phyloP scores from a whole-genome alignment of 2,888 invertebrate genomes.

The Tyria jacobaeae region DNA sequence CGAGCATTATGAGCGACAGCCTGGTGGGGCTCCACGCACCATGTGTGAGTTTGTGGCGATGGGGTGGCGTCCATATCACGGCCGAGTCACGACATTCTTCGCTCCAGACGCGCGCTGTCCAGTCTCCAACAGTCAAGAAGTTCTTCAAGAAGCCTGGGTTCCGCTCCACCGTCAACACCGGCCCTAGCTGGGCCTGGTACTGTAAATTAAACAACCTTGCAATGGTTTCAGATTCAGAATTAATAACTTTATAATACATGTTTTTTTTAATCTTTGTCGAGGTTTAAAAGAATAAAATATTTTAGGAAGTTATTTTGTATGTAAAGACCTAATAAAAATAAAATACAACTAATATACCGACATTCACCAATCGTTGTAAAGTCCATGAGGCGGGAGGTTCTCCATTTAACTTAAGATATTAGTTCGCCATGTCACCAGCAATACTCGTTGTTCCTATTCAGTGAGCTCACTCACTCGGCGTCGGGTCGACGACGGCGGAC shows the following conservation, averaged over 20 bases:
- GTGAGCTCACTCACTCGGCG: too few relatives aligned
- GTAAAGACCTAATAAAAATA: too few relatives aligned
- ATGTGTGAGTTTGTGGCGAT: slow-evolving; percentile 88
- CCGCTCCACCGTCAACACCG: slow-evolving; percentile 93
- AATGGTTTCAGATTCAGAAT: not conserved
- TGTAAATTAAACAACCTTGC: slow-evolving; percentile 38
- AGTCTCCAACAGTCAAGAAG: slow-evolving; percentile 96
- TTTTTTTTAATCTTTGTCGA: too few relatives aligned
- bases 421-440: too few relatives aligned
- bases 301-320: too few relatives aligned
- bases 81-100: slow-evolving; percentile 97
- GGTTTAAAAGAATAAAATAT: too few relatives aligned
- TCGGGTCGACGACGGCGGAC: too few relatives aligned
- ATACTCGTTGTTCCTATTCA: too few relatives aligned
- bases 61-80: slow-evolving; percentile 94
- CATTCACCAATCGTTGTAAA: too few relatives aligned
- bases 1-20: slow-evolving; percentile 93
- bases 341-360: too few relatives aligned
- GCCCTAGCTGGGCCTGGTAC: slow-evolving; percentile 92
- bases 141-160: slow-evolving; percentile 97
- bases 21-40: slow-evolving; percentile 95
- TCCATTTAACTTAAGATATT: too few relatives aligned
- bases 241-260: not conserved
- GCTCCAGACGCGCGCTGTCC: slow-evolving; percentile 96
- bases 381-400: too few relatives aligned